Evolutionary conservation across 2,797 vertebrate species (phyloP), one percentile per base, ranked within the genome.

Genomic region (Macrochelys suwanniensis): DNA sequence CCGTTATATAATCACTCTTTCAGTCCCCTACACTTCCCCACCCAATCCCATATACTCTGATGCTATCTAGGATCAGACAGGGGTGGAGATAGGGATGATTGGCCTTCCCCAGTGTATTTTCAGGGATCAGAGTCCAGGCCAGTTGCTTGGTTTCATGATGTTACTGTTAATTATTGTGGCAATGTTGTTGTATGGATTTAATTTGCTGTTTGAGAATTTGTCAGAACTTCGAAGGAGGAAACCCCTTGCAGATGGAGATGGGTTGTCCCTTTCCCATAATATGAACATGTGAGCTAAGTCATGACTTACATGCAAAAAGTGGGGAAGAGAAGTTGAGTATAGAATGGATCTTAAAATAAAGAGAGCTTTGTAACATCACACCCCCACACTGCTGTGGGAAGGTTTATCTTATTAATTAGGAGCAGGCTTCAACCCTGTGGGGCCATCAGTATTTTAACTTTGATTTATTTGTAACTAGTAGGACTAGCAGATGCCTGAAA

Each of bases 151-250:
- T 61, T 83, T 91, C 89, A 76, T 83, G 61, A 54, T 89, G 68
- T 91, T 82, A 50, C 61, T 6, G 15, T 54, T 93, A 76, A 81
- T 82, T 87, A 79, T 79, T 49, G 5, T 83, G 37, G 33, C 42
- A 53, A 16, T 11, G 19, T 71, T 71, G 47, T 84, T 78, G 11
- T 71, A 11, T 37, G 19, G n/a, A 71, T 71, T 71, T 68, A 68
- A 53, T 89, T 94, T 95, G 82, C 65, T 89, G 19, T 85, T 59
- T 74, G 65, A 91, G 85, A 93, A 78, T 65, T 42, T 71, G 26
- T 71, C 65, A 88, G 11, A 45, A 12, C 79, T 76, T 28, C 49
- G 61, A 59, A 6, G 7, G 0, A 1, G 51, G 33, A 84, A 26
- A 16, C 81, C 45, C 37, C 47, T 90, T 85, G 4, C 3, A 88